A percentile compares a stretch with the other conserved stretches of the same genome.
phyloP scores from a whole-genome alignment of 2,113 vertebrate species.

The Lipotes vexillifer region DNA sequence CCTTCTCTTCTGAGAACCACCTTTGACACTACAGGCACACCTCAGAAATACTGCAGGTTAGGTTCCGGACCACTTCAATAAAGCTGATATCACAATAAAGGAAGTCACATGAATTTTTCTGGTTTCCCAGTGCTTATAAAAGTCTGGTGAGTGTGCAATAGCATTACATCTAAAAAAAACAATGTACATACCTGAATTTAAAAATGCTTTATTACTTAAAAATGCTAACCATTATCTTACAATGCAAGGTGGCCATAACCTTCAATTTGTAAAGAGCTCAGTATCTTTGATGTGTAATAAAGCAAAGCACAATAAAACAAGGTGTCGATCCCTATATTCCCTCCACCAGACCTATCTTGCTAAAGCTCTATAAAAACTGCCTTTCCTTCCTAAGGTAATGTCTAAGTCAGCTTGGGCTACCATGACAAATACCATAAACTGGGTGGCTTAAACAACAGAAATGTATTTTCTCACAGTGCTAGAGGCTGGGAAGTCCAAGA shows the following conservation, averaged over 20 bases:
- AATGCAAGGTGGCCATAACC: not conserved
- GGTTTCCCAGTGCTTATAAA: not conserved
- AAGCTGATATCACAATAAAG: not conserved
- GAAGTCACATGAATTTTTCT: not conserved
- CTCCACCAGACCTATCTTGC: not conserved
- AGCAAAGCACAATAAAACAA: not conserved
- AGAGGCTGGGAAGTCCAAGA: not conserved
- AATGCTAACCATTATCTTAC: not conserved
- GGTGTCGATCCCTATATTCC: not conserved
- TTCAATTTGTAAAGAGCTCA: not conserved
- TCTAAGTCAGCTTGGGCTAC: not conserved
- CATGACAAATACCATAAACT: not conserved
- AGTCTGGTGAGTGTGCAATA: not conserved
- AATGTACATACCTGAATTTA: not conserved
- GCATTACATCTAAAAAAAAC: not conserved
- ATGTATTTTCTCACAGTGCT: not conserved
- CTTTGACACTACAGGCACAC: not conserved
- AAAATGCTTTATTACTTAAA: not conserved
- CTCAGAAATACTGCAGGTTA: not conserved
- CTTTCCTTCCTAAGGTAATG: not conserved
- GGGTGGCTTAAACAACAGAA: not conserved
- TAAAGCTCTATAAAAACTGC: not conserved
- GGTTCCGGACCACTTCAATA: not conserved
- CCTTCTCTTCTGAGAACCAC: not conserved
- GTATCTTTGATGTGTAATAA: not conserved